Evolutionary conservation across 2,797 vertebrate genomes (phyloP).

Genomic region (Schizothorax lantsangensis): DNA sequence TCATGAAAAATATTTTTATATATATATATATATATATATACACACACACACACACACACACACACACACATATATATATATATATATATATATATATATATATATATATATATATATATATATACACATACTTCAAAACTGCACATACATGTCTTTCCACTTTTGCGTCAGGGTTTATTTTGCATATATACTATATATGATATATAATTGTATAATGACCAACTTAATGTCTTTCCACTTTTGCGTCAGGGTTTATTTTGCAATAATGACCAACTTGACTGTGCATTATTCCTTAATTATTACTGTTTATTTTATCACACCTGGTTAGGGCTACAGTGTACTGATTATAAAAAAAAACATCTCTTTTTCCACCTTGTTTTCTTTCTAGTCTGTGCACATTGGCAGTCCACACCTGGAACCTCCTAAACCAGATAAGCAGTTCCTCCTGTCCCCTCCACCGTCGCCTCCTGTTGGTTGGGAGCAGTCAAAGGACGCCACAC

Average conservation of each 20-base stretch:
- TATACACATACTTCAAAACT: no score
- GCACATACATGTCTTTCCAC: no score
- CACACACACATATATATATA: no score
- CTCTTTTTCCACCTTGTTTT: background rate
- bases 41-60: no score
- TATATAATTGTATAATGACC: no score
- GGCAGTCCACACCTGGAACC: slow-evolving; percentile 91
- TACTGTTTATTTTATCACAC: background rate
- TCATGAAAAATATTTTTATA: no score
- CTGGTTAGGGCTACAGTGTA: background rate
- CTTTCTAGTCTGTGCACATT: slow-evolving; percentile 89
- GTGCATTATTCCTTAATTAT: background rate
- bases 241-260: background rate
- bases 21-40: no score
- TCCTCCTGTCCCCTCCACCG: slow-evolving; percentile 93
- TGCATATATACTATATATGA: no score
- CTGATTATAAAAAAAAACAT: background rate
- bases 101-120: no score
- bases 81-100: no score
- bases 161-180: no score
- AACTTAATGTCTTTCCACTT: background rate
- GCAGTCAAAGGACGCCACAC: slow-evolving; percentile 88
- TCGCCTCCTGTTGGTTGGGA: slow-evolving; percentile 94
- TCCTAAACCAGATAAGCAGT: slow-evolving; percentile 94
- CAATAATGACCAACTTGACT: background rate